phyloP scores from a whole-genome alignment of 2,113 vertebrate species.

The Calidris pygmaea region DNA sequence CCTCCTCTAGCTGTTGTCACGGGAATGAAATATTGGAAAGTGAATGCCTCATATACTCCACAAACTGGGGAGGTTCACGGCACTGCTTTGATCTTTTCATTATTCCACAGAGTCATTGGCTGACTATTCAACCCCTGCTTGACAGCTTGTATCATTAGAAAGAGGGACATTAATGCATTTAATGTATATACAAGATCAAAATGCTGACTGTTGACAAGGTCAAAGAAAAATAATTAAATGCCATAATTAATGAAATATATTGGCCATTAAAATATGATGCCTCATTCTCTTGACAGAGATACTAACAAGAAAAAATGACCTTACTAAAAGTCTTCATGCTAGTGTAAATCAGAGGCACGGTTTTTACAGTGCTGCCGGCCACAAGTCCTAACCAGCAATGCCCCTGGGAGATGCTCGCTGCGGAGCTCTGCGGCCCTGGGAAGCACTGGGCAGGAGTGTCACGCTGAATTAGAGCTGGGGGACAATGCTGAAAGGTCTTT shows the following conservation, averaged over 20 bases:
- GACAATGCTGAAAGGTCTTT: neutral
- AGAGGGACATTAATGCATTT: constrained; percentile 18
- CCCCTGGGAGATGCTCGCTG: neutral
- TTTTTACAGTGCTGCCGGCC: neutral
- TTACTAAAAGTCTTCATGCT: constrained; percentile 47
- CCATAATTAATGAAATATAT: constrained; percentile 60
- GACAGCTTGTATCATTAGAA: neutral
- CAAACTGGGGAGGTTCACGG: neutral
- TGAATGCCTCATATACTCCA: neutral
- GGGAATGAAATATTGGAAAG: neutral
- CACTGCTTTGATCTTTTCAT: constrained; percentile 31
- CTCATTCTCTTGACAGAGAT: constrained; percentile 34
- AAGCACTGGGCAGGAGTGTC: neutral
- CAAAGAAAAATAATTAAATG: constrained; percentile 54
- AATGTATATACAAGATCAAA: neutral
- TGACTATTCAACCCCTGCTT: neutral
- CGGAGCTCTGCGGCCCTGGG: accelerated
- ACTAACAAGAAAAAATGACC: constrained; percentile 57
- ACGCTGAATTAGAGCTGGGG: neutral
- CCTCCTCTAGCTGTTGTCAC: neutral
- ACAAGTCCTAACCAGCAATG: neutral
- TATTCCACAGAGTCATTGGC: neutral
- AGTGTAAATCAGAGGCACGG: neutral
- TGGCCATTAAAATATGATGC: constrained; percentile 41
- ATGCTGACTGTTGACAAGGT: constrained; percentile 51